Evolutionary conservation across 2,888 invertebrate genomes (phyloP), one percentile per base, ranked within the genome.

Genomic region (Microchrysa polita): DNA sequence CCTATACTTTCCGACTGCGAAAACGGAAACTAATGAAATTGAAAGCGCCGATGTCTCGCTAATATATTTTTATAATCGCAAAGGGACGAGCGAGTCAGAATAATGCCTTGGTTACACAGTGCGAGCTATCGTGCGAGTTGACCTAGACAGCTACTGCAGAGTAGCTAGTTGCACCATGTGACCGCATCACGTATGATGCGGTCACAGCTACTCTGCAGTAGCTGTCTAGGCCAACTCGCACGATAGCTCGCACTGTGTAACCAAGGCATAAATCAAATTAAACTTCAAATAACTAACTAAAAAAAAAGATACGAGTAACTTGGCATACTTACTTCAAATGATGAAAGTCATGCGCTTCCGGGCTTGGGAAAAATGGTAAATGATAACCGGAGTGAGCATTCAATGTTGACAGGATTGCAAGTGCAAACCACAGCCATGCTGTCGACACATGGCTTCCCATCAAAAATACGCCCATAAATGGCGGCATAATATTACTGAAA

Each of bases 261-360:
- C n/a, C n/a, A n/a, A n/a, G n/a, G n/a, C n/a, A n/a, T n/a, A n/a
- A n/a, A 10, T 7, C 7, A 44, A 44, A 44, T 12, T 44, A 44
- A 10, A 10, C 44, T 10, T 44, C 44, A 12, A 44, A 44, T 10
- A 44, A 7, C 44, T 44, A 44, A 12, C 44, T 12, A 12, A 44
- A 10, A n/a, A 40, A 57, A 72, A 67, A 10, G 73, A 60, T 44
- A 20, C 14, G 20, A 12, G 57, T 12, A n/a, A n/a, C n/a, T n/a
- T n/a, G n/a, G n/a, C 18, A 10, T 71, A 83, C 88, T 87, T 82
- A 92, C 92, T 94, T 94, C 77, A 93, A 87, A 83, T 95, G 95
- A 83, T 95, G 95, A 83, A 92, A 95, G 84, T 95, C 95, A 81
- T 95, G 95, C 0, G 93, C 92, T 83, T 94, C 94, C 7, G 94